A percentile compares a stretch with the other conserved stretches of the same genome.
Evolutionary conservation across 2,113 vertebrate genomes (phyloP).

Genomic region (Romanogobio albipinnatus): DNA sequence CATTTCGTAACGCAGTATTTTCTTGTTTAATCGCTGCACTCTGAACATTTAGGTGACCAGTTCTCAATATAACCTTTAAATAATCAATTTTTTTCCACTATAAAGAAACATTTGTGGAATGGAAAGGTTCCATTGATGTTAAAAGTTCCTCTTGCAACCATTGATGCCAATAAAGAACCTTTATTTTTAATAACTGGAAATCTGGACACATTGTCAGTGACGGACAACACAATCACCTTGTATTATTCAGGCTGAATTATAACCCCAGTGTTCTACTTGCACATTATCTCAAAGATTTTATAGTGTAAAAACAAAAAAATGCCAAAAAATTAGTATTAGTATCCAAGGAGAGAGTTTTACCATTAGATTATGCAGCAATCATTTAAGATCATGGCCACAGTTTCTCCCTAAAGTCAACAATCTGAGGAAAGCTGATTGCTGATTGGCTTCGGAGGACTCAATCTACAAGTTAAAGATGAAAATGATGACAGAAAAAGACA

Average conservation of each 20-base stretch:
- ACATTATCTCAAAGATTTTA: not conserved
- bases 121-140: too few relatives aligned
- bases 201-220: too few relatives aligned
- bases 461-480: not conserved
- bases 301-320: not conserved
- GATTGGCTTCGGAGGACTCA: not conserved
- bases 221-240: too few relatives aligned
- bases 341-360: not conserved
- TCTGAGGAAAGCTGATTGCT: not conserved
- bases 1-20: too few relatives aligned
- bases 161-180: too few relatives aligned
- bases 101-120: too few relatives aligned
- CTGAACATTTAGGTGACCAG: too few relatives aligned
- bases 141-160: too few relatives aligned
- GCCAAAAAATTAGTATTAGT: not conserved
- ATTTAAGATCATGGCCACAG: conserved; percentile 1
- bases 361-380: not conserved
- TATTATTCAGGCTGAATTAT: not conserved
- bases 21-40: too few relatives aligned
- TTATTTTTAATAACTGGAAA: too few relatives aligned
- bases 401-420: not conserved
- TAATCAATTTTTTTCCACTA: too few relatives aligned
- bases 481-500: not conserved
- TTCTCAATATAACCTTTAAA: too few relatives aligned
- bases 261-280: not conserved